These are phyloP conservation scores for Catharus fuscescens DNA, from an alignment of 2,113 vertebrate genomes.

Conservation along the genomic window DNA sequence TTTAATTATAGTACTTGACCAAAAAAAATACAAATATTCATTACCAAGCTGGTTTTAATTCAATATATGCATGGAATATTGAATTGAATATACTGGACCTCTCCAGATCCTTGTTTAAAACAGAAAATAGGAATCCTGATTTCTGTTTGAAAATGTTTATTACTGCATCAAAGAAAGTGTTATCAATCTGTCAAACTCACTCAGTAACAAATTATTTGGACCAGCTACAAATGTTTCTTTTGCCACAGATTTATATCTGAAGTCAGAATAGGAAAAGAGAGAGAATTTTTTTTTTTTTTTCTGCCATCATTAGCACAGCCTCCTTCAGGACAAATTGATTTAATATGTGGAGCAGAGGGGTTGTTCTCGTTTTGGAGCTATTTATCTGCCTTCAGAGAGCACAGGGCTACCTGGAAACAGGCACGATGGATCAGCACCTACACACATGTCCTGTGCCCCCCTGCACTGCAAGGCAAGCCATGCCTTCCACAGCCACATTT, in stretches of 20 bases:
- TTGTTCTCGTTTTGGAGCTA: not conserved
- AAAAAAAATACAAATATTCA: not conserved
- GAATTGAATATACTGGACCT: not conserved
- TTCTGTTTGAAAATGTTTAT: conserved; percentile 31
- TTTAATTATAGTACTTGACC: not conserved
- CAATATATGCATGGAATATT: not conserved
- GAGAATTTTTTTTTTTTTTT: not conserved
- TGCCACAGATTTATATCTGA: not conserved
- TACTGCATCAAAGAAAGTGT: not conserved
- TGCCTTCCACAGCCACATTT: not conserved
- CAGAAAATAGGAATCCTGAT: not conserved
- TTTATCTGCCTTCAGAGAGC: not conserved
- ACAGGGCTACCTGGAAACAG: not conserved
- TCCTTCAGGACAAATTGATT: conserved; percentile 6
- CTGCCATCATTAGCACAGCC: not conserved
- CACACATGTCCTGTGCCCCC: not conserved
- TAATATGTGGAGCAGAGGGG: conserved; percentile 7
- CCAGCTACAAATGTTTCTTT: not conserved
- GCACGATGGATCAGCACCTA: not conserved
- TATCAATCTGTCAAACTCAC: conserved; percentile 24
- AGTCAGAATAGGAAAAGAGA: not conserved
- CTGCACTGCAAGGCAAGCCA: not conserved
- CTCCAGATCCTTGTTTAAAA: not conserved
- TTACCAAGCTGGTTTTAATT: not conserved
- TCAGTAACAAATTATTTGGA: conserved; percentile 4